phyloP scores from a whole-genome alignment of 2,797 vertebrate genomes.

The Eulemur rubriventer region DNA sequence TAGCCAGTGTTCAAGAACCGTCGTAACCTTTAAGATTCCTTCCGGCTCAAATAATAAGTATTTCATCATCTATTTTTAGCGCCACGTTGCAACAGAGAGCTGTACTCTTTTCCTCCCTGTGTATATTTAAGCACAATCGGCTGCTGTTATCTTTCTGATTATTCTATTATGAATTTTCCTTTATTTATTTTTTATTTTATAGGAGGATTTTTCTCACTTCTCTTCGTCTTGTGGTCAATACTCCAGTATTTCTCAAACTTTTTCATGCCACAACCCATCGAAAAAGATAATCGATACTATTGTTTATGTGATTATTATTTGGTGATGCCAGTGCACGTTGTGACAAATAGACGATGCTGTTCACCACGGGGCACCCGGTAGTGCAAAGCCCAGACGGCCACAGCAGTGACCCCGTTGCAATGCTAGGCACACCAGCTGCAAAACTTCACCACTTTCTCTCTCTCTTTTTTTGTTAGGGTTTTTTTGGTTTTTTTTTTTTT shows the following conservation, averaged over 20 bases:
- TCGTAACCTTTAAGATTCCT: conserved; percentile 50
- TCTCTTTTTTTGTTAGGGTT: too few relatives aligned
- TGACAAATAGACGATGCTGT: not conserved
- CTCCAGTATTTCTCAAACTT: not conserved
- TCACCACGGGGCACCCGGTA: not conserved
- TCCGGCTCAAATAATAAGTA: conserved; percentile 51
- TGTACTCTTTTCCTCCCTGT: not conserved
- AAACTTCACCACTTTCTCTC: not conserved
- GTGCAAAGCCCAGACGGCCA: not conserved
- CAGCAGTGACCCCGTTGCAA: not conserved
- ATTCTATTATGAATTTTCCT: not conserved
- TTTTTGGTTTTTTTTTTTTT: too few relatives aligned
- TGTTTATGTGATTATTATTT: not conserved
- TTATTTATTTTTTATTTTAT: not conserved
- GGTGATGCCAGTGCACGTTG: not conserved
- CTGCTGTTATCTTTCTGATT: not conserved
- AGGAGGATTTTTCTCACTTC: not conserved
- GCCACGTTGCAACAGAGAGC: not conserved
- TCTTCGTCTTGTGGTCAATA: not conserved
- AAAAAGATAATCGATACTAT: not conserved
- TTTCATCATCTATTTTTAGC: conserved; percentile 63
- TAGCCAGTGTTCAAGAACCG: not conserved
- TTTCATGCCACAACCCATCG: not conserved
- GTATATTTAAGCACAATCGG: not conserved
- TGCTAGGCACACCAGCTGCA: not conserved